Percentiles rank a stretch among this genome's conserved stretches.
Evolutionary conservation across 2,797 vertebrate genomes (phyloP).

Genomic region (Phataginus tricuspis): DNA sequence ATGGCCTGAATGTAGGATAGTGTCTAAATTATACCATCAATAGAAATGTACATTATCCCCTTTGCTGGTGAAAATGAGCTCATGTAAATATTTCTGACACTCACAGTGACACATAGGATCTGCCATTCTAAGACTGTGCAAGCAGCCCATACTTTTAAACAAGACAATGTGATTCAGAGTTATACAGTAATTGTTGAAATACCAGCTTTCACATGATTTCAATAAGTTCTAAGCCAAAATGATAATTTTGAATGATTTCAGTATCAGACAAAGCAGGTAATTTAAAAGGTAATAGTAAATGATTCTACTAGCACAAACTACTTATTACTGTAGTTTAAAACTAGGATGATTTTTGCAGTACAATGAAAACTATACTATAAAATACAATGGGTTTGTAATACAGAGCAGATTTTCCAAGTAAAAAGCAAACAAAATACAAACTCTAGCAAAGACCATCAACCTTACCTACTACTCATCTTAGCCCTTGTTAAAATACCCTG

Average conservation of each 20-base stretch:
- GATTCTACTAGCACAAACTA: background rate
- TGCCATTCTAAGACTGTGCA: background rate
- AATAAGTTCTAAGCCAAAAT: background rate
- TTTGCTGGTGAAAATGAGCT: conserved; percentile 25
- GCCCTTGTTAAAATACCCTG: conserved; percentile 73
- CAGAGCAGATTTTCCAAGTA: conserved; percentile 54
- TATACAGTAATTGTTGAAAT: conserved; percentile 38
- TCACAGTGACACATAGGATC: background rate
- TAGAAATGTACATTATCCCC: conserved; percentile 1
- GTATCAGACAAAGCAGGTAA: conserved; percentile 21
- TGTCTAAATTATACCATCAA: background rate
- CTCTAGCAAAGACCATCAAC: background rate
- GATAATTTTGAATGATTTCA: background rate
- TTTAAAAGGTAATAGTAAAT: conserved; percentile 7
- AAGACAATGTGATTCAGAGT: conserved; percentile 16
- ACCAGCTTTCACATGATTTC: conserved; percentile 60
- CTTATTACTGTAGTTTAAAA: background rate
- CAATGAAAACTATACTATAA: conserved; percentile 37
- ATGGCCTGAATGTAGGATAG: background rate
- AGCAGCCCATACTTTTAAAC: conserved; percentile 6
- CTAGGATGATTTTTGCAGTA: background rate
- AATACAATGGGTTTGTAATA: conserved; percentile 62
- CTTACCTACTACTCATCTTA: conserved; percentile 45
- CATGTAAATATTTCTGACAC: background rate
- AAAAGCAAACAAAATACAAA: conserved; percentile 66